phyloP scores from a whole-genome alignment of 2,113 vertebrate species.

The Spilogale gracilis region DNA sequence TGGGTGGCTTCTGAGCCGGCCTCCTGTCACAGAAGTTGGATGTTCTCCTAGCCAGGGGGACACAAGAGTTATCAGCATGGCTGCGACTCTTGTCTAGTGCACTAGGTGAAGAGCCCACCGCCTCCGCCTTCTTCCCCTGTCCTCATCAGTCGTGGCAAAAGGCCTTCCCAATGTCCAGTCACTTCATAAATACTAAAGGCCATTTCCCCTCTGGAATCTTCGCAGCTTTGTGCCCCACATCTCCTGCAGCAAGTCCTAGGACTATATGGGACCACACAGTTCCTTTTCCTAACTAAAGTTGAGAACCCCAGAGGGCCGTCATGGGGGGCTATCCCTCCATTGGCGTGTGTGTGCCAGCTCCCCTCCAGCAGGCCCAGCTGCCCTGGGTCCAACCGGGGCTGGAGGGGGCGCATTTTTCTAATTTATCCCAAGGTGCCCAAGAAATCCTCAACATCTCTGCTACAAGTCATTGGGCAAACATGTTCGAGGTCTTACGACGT shows the following conservation, averaged over 20 bases:
- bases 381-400: background rate
- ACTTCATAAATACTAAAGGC: background rate
- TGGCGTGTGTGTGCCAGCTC: too few relatives aligned
- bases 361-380: background rate
- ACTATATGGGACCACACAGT: background rate
- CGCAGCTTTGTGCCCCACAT: background rate
- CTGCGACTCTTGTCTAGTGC: background rate
- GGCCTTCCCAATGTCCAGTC: background rate
- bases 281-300: background rate
- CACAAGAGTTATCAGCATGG: accelerated
- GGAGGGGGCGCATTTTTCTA: background rate
- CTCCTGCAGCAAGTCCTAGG: background rate
- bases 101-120: accelerated
- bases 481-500: background rate
- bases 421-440: background rate
- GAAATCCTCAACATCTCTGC: background rate
- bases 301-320: background rate
- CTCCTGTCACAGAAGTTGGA: background rate
- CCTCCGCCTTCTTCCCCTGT: background rate
- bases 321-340: background rate
- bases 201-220: background rate
- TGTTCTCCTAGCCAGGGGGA: background rate
- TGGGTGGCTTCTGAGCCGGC: background rate
- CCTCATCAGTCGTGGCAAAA: background rate
- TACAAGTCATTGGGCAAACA: background rate